Conservation (phyloP, 1,140 invertebrate species). For the Drosophila quadrilineata region DNA sequence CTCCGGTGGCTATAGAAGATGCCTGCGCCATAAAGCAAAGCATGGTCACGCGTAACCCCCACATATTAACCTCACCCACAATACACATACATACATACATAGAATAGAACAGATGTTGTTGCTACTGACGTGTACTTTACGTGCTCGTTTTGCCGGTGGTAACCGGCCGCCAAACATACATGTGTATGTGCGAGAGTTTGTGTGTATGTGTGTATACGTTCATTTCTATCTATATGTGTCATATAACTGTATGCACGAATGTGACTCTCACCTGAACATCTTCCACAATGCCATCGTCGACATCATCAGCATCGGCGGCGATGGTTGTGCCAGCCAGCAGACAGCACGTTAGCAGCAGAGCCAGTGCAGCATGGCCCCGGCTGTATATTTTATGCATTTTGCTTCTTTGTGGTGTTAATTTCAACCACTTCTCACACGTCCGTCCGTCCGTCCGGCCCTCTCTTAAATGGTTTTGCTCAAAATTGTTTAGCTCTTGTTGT, state of each 20-base stretch:
- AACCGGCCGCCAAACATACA: constrained; percentile 22
- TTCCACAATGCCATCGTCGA: constrained; percentile 71
- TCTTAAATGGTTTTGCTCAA: neutral
- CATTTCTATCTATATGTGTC: neutral
- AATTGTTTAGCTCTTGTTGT: constrained; percentile 19
- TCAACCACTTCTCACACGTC: constrained; percentile 20
- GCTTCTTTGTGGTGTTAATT: constrained; percentile 18
- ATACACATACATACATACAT: neutral
- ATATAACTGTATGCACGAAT: neutral
- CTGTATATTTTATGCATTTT: constrained; percentile 54
- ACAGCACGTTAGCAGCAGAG: constrained; percentile 41
- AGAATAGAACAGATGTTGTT: constrained; percentile 41
- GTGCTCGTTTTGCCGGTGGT: constrained; percentile 35
- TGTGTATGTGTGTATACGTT: neutral
- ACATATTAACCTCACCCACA: constrained; percentile 8
- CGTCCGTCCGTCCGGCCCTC: neutral
- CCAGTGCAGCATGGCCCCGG: constrained; percentile 52
- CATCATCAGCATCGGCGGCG: constrained; percentile 52
- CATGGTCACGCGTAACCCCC: constrained; percentile 2
- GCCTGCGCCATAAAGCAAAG: constrained; percentile 13
- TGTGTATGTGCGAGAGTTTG: neutral
- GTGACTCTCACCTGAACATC: constrained; percentile 62
- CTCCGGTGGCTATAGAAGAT: no score
- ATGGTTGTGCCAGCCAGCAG: constrained; percentile 24
- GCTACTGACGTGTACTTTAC: constrained; percentile 75